Conservation (phyloP, 2,888 invertebrate species). For the Spilarctia lutea region DNA sequence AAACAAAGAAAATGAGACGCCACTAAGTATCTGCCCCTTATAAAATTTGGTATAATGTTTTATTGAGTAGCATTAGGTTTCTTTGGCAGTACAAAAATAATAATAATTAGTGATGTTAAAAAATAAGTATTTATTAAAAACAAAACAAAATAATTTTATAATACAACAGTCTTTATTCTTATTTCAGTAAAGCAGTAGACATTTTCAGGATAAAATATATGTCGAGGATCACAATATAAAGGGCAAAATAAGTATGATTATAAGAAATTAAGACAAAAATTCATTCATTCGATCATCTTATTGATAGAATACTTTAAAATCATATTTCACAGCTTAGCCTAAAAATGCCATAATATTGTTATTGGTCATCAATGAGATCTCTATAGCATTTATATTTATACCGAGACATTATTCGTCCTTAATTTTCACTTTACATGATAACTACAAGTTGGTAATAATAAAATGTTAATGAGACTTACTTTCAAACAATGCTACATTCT, state of each 20-base stretch:
- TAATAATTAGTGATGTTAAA: constrained; percentile 66
- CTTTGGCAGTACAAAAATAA: constrained; percentile 46
- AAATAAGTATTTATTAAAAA: constrained; percentile 78
- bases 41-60: not conserved
- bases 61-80: not conserved
- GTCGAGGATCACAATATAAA: constrained; percentile 71
- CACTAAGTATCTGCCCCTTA: not conserved
- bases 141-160: constrained; percentile 79
- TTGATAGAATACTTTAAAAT: constrained; percentile 65
- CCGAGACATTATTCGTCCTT: constrained; percentile 74
- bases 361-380: constrained; percentile 86
- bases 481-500: constrained; percentile 76
- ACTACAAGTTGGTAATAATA: constrained; percentile 74
- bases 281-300: constrained; percentile 52
- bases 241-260: constrained; percentile 68
- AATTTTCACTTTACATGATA: constrained; percentile 72
- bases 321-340: constrained; percentile 77
- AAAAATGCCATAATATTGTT: constrained; percentile 85
- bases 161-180: constrained; percentile 87
- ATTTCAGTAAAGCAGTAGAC: constrained; percentile 83
- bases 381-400: constrained; percentile 80
- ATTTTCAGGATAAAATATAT: constrained; percentile 72
- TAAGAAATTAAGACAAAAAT: constrained; percentile 59
- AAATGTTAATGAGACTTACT: constrained; percentile 74
- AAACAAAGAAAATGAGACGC: not conserved